phyloP scores from a whole-genome alignment of 1,140 invertebrate species.

The Caerostris extrusa region DNA sequence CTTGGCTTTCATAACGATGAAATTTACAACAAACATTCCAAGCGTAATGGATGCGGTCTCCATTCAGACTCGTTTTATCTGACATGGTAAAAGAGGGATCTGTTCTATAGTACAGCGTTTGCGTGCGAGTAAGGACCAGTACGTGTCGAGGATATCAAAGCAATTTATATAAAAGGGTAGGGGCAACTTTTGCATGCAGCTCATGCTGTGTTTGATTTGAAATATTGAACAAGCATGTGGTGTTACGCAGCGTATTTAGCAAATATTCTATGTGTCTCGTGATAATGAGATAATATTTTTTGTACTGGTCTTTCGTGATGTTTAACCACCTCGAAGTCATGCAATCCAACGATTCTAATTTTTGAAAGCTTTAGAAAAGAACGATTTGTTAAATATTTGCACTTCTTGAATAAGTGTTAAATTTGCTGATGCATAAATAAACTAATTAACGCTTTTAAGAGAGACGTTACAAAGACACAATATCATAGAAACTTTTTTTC shows the following conservation, averaged over 20 bases:
- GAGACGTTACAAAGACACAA: too few species aligned
- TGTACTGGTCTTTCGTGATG: background rate
- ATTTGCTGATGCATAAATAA: too few species aligned
- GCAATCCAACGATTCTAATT: too few species aligned
- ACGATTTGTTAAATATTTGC: too few species aligned
- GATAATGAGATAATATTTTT: background rate
- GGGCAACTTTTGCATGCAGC: background rate
- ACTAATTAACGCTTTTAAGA: too few species aligned
- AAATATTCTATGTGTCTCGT: background rate
- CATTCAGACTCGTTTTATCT: slow-evolving; percentile 13
- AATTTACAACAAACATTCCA: slow-evolving; percentile 35
- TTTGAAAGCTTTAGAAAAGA: too few species aligned
- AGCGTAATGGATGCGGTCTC: slow-evolving; percentile 18
- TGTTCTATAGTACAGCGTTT: background rate
- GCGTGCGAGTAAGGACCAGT: slow-evolving; percentile 12
- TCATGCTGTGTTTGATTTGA: background rate
- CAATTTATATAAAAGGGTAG: background rate
- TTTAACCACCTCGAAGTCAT: background rate
- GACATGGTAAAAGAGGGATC: background rate
- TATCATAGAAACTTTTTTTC: too few species aligned
- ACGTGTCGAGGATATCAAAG: background rate
- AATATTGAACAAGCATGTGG: background rate
- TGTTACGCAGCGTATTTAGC: background rate
- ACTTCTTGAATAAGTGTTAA: too few species aligned
- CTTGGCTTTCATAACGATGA: slow-evolving; percentile 35